These are phyloP conservation scores for Macrosoma leucophasiata DNA, from an alignment of 2,888 invertebrate genomes.

Conservation along the genomic window DNA sequence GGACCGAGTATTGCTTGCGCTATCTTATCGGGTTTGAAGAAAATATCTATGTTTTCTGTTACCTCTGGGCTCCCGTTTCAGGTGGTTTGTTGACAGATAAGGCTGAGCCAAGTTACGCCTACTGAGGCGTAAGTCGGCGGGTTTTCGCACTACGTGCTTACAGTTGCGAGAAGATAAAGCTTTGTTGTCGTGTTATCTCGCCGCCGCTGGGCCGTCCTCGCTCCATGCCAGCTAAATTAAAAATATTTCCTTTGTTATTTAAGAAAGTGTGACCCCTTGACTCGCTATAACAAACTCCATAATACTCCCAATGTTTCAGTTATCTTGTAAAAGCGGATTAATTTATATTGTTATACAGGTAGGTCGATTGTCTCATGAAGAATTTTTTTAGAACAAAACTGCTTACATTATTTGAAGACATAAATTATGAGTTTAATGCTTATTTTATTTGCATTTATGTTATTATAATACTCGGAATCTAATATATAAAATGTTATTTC, in stretches of 20 bases:
- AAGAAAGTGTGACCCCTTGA: slow-evolving; percentile 13
- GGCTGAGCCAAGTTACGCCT: slow-evolving; percentile 47
- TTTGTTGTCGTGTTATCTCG: slow-evolving; percentile 54
- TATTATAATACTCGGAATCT: too few species aligned
- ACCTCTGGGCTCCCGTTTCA: slow-evolving; percentile 29
- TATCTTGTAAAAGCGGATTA: not conserved
- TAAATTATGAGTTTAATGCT: too few species aligned
- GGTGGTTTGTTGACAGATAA: slow-evolving; percentile 62
- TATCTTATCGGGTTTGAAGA: slow-evolving; percentile 20
- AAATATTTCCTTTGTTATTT: slow-evolving; percentile 33
- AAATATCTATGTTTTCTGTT: slow-evolving; percentile 29
- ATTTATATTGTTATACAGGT: too few species aligned
- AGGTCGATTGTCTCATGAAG: too few species aligned
- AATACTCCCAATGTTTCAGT: too few species aligned
- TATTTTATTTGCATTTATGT: too few species aligned
- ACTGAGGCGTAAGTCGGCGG: slow-evolving; percentile 47
- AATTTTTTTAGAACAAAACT: too few species aligned
- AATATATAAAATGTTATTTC: too few species aligned
- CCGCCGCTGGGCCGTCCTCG: slow-evolving; percentile 35
- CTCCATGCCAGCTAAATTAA: slow-evolving; percentile 39
- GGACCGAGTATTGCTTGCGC: slow-evolving; percentile 19
- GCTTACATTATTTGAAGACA: too few species aligned
- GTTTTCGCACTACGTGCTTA: slow-evolving; percentile 50
- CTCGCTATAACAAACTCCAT: too few species aligned
- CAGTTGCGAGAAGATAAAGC: slow-evolving; percentile 46